Evolutionary conservation across 2,113 vertebrate genomes (phyloP), one percentile per base, ranked within the genome.

Genomic region (Leucopsar rothschildi): DNA sequence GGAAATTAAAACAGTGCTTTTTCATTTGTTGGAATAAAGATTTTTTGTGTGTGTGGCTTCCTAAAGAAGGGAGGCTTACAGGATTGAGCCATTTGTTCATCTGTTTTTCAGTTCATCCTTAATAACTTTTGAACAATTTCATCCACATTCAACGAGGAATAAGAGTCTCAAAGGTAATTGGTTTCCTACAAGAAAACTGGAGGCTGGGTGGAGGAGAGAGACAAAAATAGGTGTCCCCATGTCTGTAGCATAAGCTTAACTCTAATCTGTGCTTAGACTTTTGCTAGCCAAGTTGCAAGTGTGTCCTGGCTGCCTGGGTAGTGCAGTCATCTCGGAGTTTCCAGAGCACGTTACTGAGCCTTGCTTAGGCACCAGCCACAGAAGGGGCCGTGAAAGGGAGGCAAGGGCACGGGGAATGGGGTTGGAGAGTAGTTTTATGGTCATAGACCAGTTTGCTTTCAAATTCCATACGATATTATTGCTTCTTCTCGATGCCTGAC

Each of bases 151-250:
- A 55, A 40, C 0, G 0, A 56, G 42, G 33, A 93, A 27, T 77
- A 23, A 11, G 77, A 86, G 22, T 91, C 86, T 86, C 49, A 35
- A 81, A 93, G 88, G 83, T 83, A 60, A 60, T 60, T 92, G 47
- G 20, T 94, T 88, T 95, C 56, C 52, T 86, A 11, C 33, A 60
- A 71, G 68, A 90, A 88, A 90, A 90, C 64, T 83, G 42, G 60
- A 59, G n/a, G 10, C 83, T 68, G 55, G 3, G 8, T 88, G 47
- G 71, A 90, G 44, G 66, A 86, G 79, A 60, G 78, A 59, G 86
- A 84, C 95, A 93, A 91, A 94, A 96, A 97, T 95, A 96, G 94
- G 88, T 92, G 80, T 95, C 92, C 90, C 69, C 44, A 19, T 81
- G 86, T 63, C 59, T 93, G 92, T 66, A 78, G 75, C 71, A 63